phyloP scores from a whole-genome alignment of 2,113 vertebrate genomes.

The Centrocercus urophasianus region DNA sequence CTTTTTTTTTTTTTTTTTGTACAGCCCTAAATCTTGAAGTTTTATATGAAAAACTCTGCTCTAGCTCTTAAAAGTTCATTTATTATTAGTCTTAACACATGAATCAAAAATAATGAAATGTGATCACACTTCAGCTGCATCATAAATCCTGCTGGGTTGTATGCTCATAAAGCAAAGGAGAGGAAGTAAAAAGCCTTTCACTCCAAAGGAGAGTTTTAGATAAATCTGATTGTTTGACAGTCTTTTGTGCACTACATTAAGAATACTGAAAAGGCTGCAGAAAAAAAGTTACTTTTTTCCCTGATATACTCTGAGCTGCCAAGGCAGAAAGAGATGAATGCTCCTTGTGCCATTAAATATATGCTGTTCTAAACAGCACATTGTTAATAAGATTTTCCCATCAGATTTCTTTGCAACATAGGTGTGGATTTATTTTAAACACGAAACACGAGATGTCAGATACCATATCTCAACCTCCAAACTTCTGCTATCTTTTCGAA shows the following conservation, averaged over 20 bases:
- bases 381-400: background rate
- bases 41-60: background rate
- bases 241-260: background rate
- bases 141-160: slow-evolving; percentile 11
- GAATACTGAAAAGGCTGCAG: background rate
- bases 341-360: background rate
- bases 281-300: background rate
- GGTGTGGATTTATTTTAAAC: background rate
- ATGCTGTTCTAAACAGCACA: background rate
- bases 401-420: background rate
- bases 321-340: background rate
- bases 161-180: background rate
- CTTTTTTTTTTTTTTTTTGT: background rate
- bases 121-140: background rate
- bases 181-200: background rate
- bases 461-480: background rate
- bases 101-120: slow-evolving; percentile 27
- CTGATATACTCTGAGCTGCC: background rate
- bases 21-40: slow-evolving; percentile 1
- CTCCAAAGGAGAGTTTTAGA: background rate
- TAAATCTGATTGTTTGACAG: background rate
- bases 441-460: background rate
- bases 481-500: background rate
- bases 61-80: background rate
- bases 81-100: background rate